A percentile compares a stretch with the other conserved stretches of the same genome.
These are phyloP conservation scores for Volucella inanis DNA, from an alignment of 2,888 invertebrate genomes.

Conservation along the genomic window DNA sequence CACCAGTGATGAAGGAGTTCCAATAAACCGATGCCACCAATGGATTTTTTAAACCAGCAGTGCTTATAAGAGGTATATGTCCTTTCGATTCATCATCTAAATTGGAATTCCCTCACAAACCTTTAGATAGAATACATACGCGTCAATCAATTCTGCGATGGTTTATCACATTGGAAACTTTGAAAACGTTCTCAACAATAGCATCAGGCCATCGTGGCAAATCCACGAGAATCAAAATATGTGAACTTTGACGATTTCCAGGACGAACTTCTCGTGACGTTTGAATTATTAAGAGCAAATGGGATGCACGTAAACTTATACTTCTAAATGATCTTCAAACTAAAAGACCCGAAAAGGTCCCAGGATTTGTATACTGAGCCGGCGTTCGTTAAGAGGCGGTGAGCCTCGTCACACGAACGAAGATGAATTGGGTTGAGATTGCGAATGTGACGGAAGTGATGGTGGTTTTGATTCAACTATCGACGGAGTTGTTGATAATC, in stretches of 20 bases:
- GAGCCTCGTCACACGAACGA: conserved; percentile 74
- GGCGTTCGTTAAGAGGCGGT: conserved; percentile 40
- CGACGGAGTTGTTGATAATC: background rate
- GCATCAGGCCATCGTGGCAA: conserved; percentile 23
- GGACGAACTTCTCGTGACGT: conserved; percentile 78
- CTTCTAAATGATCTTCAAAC: no score
- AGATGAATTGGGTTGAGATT: conserved; percentile 84
- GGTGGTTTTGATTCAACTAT: conserved; percentile 1
- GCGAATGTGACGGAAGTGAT: conserved; percentile 80
- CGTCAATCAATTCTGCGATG: conserved; percentile 88
- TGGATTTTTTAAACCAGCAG: conserved; percentile 81
- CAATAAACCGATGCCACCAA: conserved; percentile 81
- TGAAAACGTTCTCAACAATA: conserved; percentile 81
- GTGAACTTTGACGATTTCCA: conserved; percentile 79
- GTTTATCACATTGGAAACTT: conserved; percentile 92
- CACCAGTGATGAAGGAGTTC: conserved; percentile 81
- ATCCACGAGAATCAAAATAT: conserved; percentile 77
- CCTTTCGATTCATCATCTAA: conserved; percentile 84
- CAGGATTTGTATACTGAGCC: no score
- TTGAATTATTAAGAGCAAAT: conserved; percentile 82
- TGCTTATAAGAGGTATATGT: conserved; percentile 85
- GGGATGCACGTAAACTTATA: conserved; percentile 82
- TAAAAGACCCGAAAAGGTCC: no score
- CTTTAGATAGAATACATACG: conserved; percentile 83
- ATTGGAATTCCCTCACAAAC: conserved; percentile 89